Percentiles rank a stretch among this genome's conserved stretches.
Evolutionary conservation across 2,113 vertebrate genomes (phyloP).

Genomic region (Antigone vipio): DNA sequence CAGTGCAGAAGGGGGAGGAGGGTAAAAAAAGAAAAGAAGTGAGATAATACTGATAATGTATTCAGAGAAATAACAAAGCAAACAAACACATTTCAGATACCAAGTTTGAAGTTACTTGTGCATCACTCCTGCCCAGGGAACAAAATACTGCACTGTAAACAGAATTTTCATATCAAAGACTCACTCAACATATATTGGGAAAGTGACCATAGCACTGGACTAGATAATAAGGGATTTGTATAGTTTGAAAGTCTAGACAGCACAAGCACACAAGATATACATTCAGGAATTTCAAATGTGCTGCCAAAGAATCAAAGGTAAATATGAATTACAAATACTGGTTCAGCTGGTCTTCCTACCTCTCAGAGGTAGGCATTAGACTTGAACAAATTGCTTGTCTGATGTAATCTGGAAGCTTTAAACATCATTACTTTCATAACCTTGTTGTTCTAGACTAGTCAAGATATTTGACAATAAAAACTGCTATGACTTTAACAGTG

Average conservation of each 20-base stretch:
- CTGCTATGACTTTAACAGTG: neutral
- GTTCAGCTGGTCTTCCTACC: neutral
- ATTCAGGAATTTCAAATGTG: neutral
- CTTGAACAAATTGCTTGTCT: neutral
- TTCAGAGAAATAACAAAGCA: neutral
- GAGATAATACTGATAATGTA: neutral
- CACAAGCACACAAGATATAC: neutral
- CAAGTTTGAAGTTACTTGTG: neutral
- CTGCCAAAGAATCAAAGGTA: neutral
- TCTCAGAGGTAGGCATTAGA: neutral
- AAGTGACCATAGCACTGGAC: neutral
- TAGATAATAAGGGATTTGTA: neutral
- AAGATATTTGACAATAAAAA: neutral
- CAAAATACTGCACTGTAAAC: neutral
- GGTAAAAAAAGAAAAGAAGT: neutral
- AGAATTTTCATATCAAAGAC: neutral
- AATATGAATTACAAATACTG: neutral
- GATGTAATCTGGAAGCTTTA: neutral
- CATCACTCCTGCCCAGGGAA: neutral
- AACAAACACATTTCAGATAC: neutral
- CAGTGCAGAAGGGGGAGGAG: neutral
- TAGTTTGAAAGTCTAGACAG: neutral
- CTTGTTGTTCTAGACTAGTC: neutral
- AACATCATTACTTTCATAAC: neutral
- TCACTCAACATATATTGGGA: neutral